Percentiles rank a stretch among this genome's conserved stretches.
Evolutionary conservation across 2,797 vertebrate genomes (phyloP).

Genomic region (Rhinophrynus dorsalis): DNA sequence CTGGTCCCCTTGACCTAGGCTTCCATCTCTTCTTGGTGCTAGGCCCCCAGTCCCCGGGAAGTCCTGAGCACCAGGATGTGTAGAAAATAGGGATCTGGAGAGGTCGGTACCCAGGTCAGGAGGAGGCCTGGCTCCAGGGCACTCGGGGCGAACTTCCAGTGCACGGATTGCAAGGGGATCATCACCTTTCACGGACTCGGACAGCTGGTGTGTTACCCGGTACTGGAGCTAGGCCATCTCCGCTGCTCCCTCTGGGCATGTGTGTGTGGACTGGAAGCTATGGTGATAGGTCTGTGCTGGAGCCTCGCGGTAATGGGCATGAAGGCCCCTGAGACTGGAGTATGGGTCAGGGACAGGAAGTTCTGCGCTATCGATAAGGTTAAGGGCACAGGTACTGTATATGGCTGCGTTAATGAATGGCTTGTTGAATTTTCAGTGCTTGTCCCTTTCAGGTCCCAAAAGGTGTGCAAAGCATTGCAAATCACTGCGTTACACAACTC

Average conservation of each 20-base stretch:
- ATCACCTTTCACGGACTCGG: conserved; percentile 91
- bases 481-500: too few species aligned
- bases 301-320: conserved; percentile 55
- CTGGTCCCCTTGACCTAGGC: background rate
- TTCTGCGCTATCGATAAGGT: conserved; percentile 88
- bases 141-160: conserved; percentile 76
- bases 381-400: too few species aligned
- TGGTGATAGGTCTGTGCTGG: conserved; percentile 72
- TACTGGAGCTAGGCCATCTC: conserved; percentile 79
- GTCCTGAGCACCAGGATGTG: conserved; percentile 74
- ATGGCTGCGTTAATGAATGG: too few species aligned
- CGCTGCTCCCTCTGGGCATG: conserved; percentile 81
- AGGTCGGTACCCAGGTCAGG: conserved; percentile 58
- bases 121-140: conserved; percentile 64
- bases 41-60: background rate
- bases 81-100: conserved; percentile 82
- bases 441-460: too few species aligned
- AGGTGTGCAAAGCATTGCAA: too few species aligned
- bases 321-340: conserved; percentile 77
- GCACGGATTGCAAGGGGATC: conserved; percentile 80
- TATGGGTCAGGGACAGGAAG: conserved; percentile 84
- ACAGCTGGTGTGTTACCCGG: conserved; percentile 86
- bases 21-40: background rate
- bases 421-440: too few species aligned
- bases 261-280: conserved; percentile 77